Conservation (phyloP, 2,888 invertebrate species). For the Rotaria macrura region DNA sequence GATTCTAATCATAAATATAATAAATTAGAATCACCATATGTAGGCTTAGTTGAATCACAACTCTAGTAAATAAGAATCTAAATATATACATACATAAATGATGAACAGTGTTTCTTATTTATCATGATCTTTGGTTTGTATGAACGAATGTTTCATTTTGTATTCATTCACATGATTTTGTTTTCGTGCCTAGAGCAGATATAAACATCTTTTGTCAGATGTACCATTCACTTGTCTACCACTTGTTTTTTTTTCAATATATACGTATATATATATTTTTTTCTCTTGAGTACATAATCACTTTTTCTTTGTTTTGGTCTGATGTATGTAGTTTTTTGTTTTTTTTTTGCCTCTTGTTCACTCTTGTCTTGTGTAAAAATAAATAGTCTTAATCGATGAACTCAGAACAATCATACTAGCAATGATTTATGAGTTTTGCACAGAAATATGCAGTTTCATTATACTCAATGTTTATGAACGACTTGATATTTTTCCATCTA, state of each 20-base stretch:
- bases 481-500: too few relatives aligned
- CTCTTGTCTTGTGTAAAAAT: not conserved
- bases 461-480: too few relatives aligned
- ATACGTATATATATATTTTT: too few relatives aligned
- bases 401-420: too few relatives aligned
- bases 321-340: not conserved
- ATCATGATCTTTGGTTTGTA: not conserved
- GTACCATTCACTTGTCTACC: not conserved
- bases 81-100: too few relatives aligned
- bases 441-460: too few relatives aligned
- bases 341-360: not conserved
- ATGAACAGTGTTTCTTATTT: not conserved
- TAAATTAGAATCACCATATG: not conserved
- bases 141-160: too few relatives aligned
- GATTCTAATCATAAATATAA: not conserved
- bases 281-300: not conserved
- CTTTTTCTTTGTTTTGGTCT: not conserved
- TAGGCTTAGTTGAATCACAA: not conserved
- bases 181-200: not conserved
- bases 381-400: not conserved
- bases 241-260: not conserved
- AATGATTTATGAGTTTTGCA: too few relatives aligned
- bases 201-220: conserved; percentile 5
- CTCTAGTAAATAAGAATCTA: not conserved
- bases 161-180: not conserved